Evolutionary conservation across 2,888 invertebrate genomes (phyloP).

Genomic region (Brachyopa scutellaris): DNA sequence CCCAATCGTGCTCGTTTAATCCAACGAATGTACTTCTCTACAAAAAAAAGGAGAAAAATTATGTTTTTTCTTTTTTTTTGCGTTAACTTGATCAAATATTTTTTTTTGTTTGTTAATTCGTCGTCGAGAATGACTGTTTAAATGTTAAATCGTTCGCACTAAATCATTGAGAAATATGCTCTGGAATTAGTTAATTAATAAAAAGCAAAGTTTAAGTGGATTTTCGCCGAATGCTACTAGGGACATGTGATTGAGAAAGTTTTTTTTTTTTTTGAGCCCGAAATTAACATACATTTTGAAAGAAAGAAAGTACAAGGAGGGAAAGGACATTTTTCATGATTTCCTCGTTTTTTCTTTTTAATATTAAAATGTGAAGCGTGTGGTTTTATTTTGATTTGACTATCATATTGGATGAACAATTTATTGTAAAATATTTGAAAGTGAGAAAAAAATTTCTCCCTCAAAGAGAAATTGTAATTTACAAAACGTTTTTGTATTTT

Average conservation of each 20-base stretch:
- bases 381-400: not conserved
- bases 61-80: not conserved
- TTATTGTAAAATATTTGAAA: not conserved
- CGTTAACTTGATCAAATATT: not conserved
- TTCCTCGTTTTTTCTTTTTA: not conserved
- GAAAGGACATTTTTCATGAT: not conserved
- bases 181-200: no score
- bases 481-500: slow-evolving; percentile 21
- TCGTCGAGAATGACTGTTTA: not conserved
- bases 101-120: not conserved
- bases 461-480: slow-evolving; percentile 12
- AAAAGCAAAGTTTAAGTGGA: no score
- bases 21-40: not conserved
- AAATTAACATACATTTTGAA: slow-evolving; percentile 4
- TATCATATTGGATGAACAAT: not conserved
- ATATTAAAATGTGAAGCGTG: not conserved
- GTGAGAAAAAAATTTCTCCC: not conserved
- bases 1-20: not conserved
- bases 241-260: slow-evolving; percentile 2
- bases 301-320: no score
- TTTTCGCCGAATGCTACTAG: no score
- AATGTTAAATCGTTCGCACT: not conserved
- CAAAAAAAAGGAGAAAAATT: not conserved
- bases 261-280: no score
- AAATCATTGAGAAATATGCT: not conserved